Evolutionary conservation across 2,797 vertebrate species (phyloP).

Genomic region (Parambassis ranga): DNA sequence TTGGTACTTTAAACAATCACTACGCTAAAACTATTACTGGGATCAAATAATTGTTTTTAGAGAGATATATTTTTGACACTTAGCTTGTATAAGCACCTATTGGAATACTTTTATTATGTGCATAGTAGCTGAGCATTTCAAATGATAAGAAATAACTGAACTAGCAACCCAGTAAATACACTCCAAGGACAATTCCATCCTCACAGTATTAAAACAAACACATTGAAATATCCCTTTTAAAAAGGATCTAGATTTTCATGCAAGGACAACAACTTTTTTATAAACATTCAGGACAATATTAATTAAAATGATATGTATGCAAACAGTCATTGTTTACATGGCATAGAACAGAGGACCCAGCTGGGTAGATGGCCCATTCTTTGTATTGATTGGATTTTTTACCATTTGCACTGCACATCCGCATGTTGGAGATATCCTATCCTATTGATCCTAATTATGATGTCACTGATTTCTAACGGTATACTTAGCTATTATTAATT

Average conservation of each 20-base stretch:
- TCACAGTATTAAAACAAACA: constrained; percentile 21
- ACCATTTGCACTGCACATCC: constrained; percentile 34
- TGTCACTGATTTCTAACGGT: constrained; percentile 29
- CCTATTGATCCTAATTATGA: constrained; percentile 20
- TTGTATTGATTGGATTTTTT: constrained; percentile 29
- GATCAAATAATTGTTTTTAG: constrained; percentile 28
- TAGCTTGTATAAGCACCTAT: constrained; percentile 19
- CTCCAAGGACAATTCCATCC: constrained; percentile 11
- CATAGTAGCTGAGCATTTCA: constrained; percentile 41
- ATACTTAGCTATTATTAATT: constrained; percentile 3
- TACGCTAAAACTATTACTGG: constrained; percentile 16
- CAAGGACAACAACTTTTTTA: constrained; percentile 10
- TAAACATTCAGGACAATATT: constrained; percentile 10
- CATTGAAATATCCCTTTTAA: constrained; percentile 7
- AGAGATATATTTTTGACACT: constrained; percentile 36
- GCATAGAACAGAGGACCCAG: constrained; percentile 30
- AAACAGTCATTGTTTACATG: constrained; percentile 53
- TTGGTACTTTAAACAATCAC: constrained; percentile 25
- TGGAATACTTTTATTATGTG: constrained; percentile 44
- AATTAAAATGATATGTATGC: constrained; percentile 19
- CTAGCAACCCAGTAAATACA: constrained; percentile 2
- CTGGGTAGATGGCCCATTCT: constrained; percentile 29
- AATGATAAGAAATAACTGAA: constrained; percentile 52
- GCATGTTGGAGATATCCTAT: constrained; percentile 2
- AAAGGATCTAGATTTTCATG: constrained; percentile 5